Evolutionary conservation across 2,888 invertebrate species (phyloP).

Genomic region (Chelonus formosanus): DNA sequence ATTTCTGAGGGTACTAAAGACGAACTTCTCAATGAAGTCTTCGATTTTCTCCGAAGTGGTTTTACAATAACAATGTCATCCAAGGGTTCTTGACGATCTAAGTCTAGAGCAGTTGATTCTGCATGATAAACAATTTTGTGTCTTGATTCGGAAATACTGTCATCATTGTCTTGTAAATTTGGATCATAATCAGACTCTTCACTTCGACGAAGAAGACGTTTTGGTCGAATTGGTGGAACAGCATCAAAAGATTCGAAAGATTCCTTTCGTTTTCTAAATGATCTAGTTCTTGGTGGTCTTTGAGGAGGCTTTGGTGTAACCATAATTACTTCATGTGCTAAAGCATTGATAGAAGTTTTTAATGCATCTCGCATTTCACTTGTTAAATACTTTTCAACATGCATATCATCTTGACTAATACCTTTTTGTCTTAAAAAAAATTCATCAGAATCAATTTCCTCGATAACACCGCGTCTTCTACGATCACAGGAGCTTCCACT

Average conservation of each 20-base stretch:
- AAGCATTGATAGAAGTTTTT: conserved; percentile 71
- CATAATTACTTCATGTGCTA: conserved; percentile 66
- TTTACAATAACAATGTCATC: conserved; percentile 61
- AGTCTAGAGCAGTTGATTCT: conserved; percentile 43
- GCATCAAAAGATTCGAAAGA: conserved; percentile 50
- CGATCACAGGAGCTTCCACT: conserved; percentile 71
- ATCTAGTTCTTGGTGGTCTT: conserved; percentile 53
- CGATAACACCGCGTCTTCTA: conserved; percentile 74
- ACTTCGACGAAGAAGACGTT: conserved; percentile 62
- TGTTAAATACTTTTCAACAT: conserved; percentile 79
- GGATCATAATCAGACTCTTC: conserved; percentile 46
- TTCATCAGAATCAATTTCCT: conserved; percentile 88
- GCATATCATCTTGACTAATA: conserved; percentile 83
- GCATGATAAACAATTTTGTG: conserved; percentile 59
- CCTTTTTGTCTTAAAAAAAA: conserved; percentile 85
- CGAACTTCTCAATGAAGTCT: conserved; percentile 53
- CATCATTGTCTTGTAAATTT: conserved; percentile 36
- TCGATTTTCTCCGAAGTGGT: conserved; percentile 58
- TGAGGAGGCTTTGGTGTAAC: conserved; percentile 55
- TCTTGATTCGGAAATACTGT: conserved; percentile 41
- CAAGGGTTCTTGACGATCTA: conserved; percentile 48
- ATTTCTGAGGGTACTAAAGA: conserved; percentile 43
- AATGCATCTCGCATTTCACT: conserved; percentile 84
- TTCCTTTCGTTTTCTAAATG: conserved; percentile 53
- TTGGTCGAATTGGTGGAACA: conserved; percentile 66